These are phyloP conservation scores for Oreohelix idahoensis DNA, from an alignment of 1,140 invertebrate species.

Conservation along the genomic window DNA sequence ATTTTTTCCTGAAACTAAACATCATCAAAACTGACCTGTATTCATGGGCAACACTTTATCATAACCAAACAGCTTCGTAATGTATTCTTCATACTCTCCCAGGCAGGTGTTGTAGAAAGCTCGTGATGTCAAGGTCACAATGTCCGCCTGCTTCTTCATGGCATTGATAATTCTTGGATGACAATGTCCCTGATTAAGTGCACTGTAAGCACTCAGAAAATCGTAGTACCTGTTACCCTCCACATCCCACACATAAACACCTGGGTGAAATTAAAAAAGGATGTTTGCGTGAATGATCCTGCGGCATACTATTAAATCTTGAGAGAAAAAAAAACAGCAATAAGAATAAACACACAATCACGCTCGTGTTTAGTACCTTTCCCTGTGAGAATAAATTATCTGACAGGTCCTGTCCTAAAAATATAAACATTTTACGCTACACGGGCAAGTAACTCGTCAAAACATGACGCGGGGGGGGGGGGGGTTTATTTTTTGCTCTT, in stretches of 20 bases:
- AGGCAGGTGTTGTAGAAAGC: conserved; percentile 95
- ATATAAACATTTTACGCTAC: no score
- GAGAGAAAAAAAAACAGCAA: background rate
- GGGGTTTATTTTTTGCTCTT: no score
- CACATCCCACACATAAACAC: conserved; percentile 95
- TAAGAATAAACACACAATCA: no score
- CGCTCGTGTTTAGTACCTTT: no score
- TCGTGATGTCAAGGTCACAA: conserved; percentile 84
- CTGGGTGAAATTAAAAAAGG: conserved; percentile 73
- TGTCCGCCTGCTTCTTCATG: conserved; percentile 83
- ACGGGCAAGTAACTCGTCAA: no score
- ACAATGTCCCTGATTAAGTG: conserved; percentile 98
- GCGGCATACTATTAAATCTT: background rate
- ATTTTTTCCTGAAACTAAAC: no score
- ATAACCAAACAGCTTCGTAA: conserved; percentile 92
- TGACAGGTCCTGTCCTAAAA: no score
- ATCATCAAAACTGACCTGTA: conserved; percentile 85
- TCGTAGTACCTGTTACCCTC: conserved; percentile 96
- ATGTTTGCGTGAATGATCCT: no score
- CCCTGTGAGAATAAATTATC: no score
- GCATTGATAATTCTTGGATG: conserved; percentile 94
- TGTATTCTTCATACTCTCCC: conserved; percentile 94
- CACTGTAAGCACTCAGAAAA: conserved; percentile 96
- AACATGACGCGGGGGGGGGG: no score
- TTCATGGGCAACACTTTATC: conserved; percentile 98